Conservation (phyloP, 2,888 invertebrate genomes). For the Lysandra bellargus region DNA sequence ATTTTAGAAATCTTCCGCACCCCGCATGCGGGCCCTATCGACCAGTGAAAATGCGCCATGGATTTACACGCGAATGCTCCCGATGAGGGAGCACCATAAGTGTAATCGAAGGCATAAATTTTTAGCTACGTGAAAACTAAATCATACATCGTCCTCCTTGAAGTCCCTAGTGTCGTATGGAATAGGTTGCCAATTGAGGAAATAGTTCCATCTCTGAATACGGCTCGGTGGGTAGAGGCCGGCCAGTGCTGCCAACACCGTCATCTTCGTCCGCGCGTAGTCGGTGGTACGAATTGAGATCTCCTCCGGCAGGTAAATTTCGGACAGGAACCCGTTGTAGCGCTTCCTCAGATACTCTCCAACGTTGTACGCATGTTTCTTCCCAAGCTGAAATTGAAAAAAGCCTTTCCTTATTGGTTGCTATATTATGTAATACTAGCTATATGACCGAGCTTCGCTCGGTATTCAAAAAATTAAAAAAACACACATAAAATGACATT, state of each 20-base stretch:
- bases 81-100: no score
- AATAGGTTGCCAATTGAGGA: slow-evolving; percentile 85
- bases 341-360: slow-evolving; percentile 70
- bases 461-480: no score
- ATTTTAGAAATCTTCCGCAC: no score
- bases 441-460: no score
- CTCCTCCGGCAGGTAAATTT: slow-evolving; percentile 71
- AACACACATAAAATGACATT: no score
- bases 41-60: no score
- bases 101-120: no score
- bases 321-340: slow-evolving; percentile 69
- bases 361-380: slow-evolving; percentile 69
- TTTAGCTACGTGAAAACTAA: neutral
- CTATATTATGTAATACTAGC: no score
- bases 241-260: slow-evolving; percentile 83
- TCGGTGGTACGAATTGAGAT: slow-evolving; percentile 82
- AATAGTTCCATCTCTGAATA: slow-evolving; percentile 78
- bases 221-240: slow-evolving; percentile 83
- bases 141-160: slow-evolving; percentile 66
- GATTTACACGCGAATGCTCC: no score
- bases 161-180: slow-evolving; percentile 69
- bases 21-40: no score
- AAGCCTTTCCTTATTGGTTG: neutral
- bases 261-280: slow-evolving; percentile 87
- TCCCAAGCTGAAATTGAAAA: slow-evolving; percentile 65